Evolutionary conservation across 2,888 invertebrate species (phyloP), one percentile per base, ranked within the genome.

Genomic region (Labia minor): DNA sequence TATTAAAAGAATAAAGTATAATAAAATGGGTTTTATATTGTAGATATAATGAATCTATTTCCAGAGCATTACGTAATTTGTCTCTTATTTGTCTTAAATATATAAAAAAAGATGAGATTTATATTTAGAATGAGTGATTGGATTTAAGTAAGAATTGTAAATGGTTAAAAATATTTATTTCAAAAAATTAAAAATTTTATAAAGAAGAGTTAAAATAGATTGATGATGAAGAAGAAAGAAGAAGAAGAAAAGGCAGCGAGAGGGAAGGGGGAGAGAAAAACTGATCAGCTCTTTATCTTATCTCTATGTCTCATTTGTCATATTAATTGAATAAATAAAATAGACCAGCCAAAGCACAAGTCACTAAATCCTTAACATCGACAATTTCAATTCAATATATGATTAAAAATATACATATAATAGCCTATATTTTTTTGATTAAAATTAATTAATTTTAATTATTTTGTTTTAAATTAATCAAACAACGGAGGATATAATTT

Each of bases 321-420:
- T 49, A 49, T 49, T 49, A 49, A 49, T 49, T 49, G 49, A 49
- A 49, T 49, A 49, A 49, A 49, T 49, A 49, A 26, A 26, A 26
- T 49, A 4, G 49, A 49, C 49, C 49, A 49, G 14, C 14, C 14
- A 49, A 49, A 11, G n/a, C 3, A 33, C 33, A n/a, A 49, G 49
- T 14, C 49, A 26, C 26, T 8, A 49, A 49, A 49, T 49, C 49
- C 49, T 10, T 49, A 49, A 49, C 26, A 26, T 8, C 3, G 4
- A 26, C 26, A 26, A 26, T 6, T 26, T 26, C 26, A 26, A 26
- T 26, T 26, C 26, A 26, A 26, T 26, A 26, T 8, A 26, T 6
- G 26, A 26, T n/a, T n/a, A n/a, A n/a, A n/a, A n/a, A n/a, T n/a
- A n/a, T n/a, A n/a, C n/a, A n/a, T n/a, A n/a, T n/a, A n/a, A n/a